These are phyloP conservation scores for Fringilla coelebs DNA, from an alignment of 2,797 vertebrate genomes.

Conservation along the genomic window DNA sequence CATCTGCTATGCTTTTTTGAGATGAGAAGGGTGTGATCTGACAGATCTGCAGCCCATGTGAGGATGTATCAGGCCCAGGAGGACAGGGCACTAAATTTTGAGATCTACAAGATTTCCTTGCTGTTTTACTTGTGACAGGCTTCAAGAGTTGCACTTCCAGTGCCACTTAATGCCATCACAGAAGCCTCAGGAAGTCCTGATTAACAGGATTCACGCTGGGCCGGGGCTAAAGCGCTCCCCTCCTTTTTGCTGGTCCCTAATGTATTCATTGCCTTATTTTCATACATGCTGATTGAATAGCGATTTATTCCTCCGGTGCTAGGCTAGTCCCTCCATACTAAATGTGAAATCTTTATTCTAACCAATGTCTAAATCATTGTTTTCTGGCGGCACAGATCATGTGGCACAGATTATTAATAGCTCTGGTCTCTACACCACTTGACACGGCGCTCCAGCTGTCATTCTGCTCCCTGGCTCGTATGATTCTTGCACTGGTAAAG, in stretches of 20 bases:
- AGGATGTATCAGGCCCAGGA: neutral
- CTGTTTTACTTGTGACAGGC: neutral
- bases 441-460: slow-evolving; percentile 99
- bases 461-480: slow-evolving; percentile 87
- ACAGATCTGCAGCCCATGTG: neutral
- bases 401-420: slow-evolving; percentile 99
- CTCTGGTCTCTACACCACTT: slow-evolving; percentile 96
- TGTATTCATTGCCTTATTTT: slow-evolving; percentile 89
- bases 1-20: neutral
- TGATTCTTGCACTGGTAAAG: slow-evolving; percentile 91
- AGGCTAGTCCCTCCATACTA: slow-evolving; percentile 81
- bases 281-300: slow-evolving; percentile 91
- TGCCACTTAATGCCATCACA: neutral
- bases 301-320: slow-evolving; percentile 77
- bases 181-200: neutral
- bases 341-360: slow-evolving; percentile 87
- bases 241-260: slow-evolving; percentile 69
- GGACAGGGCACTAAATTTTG: neutral
- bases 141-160: neutral
- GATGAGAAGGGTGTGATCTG: accelerated
- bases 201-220: slow-evolving; percentile 14
- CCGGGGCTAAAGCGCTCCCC: neutral
- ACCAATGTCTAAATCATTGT: slow-evolving; percentile 83
- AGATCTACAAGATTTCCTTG: neutral
- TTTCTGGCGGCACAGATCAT: slow-evolving; percentile 79